phyloP scores from a whole-genome alignment of 1,140 invertebrate species.

The Charaxes varanes region DNA sequence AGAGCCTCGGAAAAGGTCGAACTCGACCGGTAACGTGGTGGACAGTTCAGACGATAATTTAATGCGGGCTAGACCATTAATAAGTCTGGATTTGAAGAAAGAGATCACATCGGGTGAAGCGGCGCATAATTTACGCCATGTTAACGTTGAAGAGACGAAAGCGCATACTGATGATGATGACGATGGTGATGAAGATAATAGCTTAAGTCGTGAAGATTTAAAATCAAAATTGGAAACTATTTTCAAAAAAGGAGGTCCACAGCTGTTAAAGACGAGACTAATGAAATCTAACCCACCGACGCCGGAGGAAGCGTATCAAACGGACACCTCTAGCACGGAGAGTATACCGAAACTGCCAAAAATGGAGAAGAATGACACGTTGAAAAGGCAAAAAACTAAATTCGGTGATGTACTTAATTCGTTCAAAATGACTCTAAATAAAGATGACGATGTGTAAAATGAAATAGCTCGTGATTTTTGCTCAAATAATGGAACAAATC shows the following conservation, averaged over 20 bases:
- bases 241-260: conserved; percentile 51
- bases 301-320: conserved; percentile 52
- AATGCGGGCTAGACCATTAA: conserved; percentile 27
- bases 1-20: conserved; percentile 40
- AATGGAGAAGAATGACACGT: conserved; percentile 58
- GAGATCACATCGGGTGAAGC: conserved; percentile 37
- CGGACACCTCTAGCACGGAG: conserved; percentile 47
- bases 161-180: conserved; percentile 27
- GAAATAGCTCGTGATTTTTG: no score
- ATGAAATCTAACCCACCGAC: conserved; percentile 60
- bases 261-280: conserved; percentile 37
- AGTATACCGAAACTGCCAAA: conserved; percentile 48
- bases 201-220: conserved; percentile 50
- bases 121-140: conserved; percentile 33
- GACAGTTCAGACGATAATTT: conserved; percentile 34
- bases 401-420: conserved; percentile 61
- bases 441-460: conserved; percentile 49
- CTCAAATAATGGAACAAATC: neutral
- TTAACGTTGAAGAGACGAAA: conserved; percentile 26
- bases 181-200: conserved; percentile 37
- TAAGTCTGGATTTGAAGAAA: conserved; percentile 51
- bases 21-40: conserved; percentile 45
- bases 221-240: conserved; percentile 57
- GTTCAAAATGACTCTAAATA: conserved; percentile 49
- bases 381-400: conserved; percentile 53